A percentile compares a stretch with the other conserved stretches of the same genome.
These are phyloP conservation scores for Alcedo atthis DNA, from an alignment of 2,797 vertebrate species.

Conservation along the genomic window DNA sequence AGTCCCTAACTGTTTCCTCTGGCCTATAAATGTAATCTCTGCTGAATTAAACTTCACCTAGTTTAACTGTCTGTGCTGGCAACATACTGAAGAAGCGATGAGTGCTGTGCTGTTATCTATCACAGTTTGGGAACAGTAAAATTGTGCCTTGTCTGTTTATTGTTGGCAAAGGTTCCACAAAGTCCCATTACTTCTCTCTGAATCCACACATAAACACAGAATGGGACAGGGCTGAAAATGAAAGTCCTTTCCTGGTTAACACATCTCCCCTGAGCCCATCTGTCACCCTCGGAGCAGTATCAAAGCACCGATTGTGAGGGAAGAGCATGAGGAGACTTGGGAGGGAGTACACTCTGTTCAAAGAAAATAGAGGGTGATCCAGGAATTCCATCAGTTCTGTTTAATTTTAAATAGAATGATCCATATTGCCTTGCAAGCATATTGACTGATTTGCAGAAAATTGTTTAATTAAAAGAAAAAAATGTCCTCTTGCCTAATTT, in stretches of 20 bases:
- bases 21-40: neutral
- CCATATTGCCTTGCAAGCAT: neutral
- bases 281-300: neutral
- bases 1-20: neutral
- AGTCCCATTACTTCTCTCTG: neutral
- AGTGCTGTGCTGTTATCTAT: neutral
- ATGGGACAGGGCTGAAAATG: constrained; percentile 17
- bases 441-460: neutral
- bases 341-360: neutral
- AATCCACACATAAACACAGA: constrained; percentile 4
- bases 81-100: neutral
- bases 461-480: neutral
- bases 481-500: neutral
- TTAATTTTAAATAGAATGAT: constrained; percentile 15
- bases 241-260: neutral
- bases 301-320: neutral
- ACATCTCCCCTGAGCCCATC: constrained; percentile 2
- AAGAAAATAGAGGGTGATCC: neutral
- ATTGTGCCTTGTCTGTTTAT: neutral
- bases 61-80: neutral
- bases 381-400: neutral
- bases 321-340: neutral
- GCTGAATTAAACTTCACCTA: neutral
- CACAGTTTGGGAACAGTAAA: constrained; percentile 6
- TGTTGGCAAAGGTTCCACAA: constrained; percentile 22